A percentile compares a stretch with the other conserved stretches of the same genome.
Conservation (phyloP, 2,113 vertebrate species). For the Aphyosemion australe region DNA sequence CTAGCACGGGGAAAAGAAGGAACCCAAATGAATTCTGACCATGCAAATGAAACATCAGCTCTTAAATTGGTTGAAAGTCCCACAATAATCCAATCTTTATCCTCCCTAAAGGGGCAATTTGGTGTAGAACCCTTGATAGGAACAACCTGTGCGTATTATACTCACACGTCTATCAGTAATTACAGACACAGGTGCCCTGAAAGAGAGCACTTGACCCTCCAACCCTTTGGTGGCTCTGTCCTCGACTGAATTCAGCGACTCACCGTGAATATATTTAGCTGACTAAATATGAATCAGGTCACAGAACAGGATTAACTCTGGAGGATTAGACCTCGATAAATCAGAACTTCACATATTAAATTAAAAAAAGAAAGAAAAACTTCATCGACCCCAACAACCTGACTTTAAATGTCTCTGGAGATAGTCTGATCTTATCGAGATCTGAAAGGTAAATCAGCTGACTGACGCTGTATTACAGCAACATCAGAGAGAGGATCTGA, state of each 20-base stretch:
- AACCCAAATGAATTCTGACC: not conserved
- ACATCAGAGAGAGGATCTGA: slow-evolving; percentile 40
- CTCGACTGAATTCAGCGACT: not conserved
- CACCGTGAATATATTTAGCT: slow-evolving; percentile 11
- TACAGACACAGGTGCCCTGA: not conserved
- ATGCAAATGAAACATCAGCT: not conserved
- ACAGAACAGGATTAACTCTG: slow-evolving; percentile 6
- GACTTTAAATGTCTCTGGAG: slow-evolving; percentile 4
- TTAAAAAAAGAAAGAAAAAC: slow-evolving; percentile 16
- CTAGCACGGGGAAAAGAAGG: too few relatives aligned
- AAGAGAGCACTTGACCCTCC: slow-evolving; percentile 14
- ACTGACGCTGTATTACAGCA: slow-evolving; percentile 25
- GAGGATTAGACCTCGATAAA: slow-evolving; percentile 13
- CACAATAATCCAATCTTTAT: slow-evolving; percentile 1
- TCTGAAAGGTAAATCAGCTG: slow-evolving; percentile 28
- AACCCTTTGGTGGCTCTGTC: slow-evolving; percentile 5
- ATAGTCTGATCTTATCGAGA: slow-evolving; percentile 9
- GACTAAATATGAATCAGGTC: slow-evolving; percentile 19
- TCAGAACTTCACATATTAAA: not conserved
- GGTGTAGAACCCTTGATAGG: not conserved
- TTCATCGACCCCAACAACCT: not conserved
- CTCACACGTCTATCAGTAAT: not conserved
- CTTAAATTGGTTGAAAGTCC: not conserved
- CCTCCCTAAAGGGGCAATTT: not conserved
- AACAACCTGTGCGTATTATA: not conserved